Base-by-base conservation (phyloP, 1,140 invertebrate species). In the Copidosoma floridanum region DNA sequence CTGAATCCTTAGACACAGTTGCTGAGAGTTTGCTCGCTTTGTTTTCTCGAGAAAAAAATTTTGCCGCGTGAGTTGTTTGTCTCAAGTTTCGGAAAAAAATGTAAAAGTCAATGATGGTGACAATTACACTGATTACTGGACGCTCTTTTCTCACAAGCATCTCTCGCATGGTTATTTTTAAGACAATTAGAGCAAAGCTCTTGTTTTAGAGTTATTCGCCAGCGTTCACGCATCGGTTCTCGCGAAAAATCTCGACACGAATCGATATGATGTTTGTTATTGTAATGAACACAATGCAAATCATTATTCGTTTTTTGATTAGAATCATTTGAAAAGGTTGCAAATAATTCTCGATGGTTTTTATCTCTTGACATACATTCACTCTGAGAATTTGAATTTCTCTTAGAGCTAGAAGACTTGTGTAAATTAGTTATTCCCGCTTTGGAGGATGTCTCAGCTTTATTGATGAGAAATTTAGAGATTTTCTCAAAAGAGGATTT, bases 101-200 rank as follows among this genome's bases (percentile, higher is more conserved):
- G 52, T 18, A 54, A 54, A 20, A 54, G 20, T 14, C 10, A 8
- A 43, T 54, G 52, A 54, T 54, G 52, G 4, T 11, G 35, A 14
- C 52, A 21, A 3, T 27, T 38, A 27, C 21, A 54, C 14, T 40
- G 21, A 23, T 23, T 41, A 16, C 46, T 27, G 11, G 11, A 3
- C n/a, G 26, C 14, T 16, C 14, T 16, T 12, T 5, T 5, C 4
- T 26, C 29, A 48, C 46, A 48, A 48, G 26, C 14, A 3, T 48
- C 46, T 4, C 46, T 23, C 6, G 3, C 29, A 48, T 48, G 46
- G 8, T 7, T 14, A 5, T 26, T 14, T 18, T 48, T 2, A n/a
- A 48, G 18, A 48, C 46, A 48, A 48, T 48, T 48, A 16, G 14
- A 48, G 27, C 46, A n/a, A 6, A 41, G 18, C 18, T n/a, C 40